Conservation (phyloP, 2,113 vertebrate species). For the Stictonetta naevosa region DNA sequence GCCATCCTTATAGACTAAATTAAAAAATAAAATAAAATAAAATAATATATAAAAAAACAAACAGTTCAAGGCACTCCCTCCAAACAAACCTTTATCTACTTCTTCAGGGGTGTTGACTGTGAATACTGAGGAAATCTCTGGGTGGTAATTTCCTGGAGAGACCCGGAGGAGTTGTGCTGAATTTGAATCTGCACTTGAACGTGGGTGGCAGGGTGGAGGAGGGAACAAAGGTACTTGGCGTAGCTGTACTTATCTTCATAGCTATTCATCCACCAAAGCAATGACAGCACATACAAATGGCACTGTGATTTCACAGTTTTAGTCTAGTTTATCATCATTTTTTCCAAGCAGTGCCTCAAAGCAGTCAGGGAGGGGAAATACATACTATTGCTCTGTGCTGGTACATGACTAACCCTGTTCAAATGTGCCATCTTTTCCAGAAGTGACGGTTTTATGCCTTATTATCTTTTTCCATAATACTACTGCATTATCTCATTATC, state of each 20-base stretch:
- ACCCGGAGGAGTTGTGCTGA: neutral
- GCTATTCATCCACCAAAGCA: constrained; percentile 45
- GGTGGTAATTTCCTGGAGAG: constrained; percentile 73
- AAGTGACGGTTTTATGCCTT: neutral
- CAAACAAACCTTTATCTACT: constrained; percentile 63
- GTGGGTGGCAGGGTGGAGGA: constrained; percentile 37
- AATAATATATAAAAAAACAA: neutral
- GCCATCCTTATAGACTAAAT: constrained; percentile 17
- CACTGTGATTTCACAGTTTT: constrained; percentile 60
- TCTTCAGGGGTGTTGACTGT: constrained; percentile 39
- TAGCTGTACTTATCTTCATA: constrained; percentile 51
- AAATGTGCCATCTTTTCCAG: constrained; percentile 8
- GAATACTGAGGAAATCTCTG: constrained; percentile 56
- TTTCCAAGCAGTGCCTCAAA: constrained; percentile 60
- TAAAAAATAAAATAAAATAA: no score
- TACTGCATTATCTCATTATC: neutral
- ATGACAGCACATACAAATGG: constrained; percentile 20
- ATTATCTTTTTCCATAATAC: constrained; percentile 32
- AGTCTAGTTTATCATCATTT: constrained; percentile 49
- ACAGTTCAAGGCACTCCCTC: constrained; percentile 23
- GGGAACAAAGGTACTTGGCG: neutral
- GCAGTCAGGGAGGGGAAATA: neutral
- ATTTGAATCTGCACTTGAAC: constrained; percentile 20
- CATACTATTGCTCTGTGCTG: neutral
- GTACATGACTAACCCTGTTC: neutral